Evolutionary conservation across 2,797 vertebrate genomes (phyloP), one percentile per base, ranked within the genome.

Genomic region (Cossypha heuglini): DNA sequence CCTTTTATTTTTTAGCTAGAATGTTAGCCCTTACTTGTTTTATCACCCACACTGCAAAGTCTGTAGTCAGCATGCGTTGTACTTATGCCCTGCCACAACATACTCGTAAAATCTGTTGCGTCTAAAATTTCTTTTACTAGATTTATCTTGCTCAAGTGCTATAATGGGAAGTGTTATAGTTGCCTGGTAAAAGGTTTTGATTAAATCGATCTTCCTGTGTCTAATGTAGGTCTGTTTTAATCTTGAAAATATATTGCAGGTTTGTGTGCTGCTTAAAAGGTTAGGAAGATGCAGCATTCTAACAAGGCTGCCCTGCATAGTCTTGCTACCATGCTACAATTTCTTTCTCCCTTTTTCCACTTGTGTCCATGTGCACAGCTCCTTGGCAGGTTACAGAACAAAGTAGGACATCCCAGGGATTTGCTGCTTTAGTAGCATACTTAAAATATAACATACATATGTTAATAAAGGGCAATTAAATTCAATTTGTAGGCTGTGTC

Each of bases 271-370:
- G 13, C 37, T 82, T 73, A 45, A 66, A 67, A 85, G 21, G 7
- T 73, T 73, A 85, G 59, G 63, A 76, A n/a, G 19, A 35, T 62
- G 24, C 31, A 78, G 14, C 24, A 19, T 83, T 63, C 24, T 67
- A n/a, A 49, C n/a, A 92, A 64, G 64, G 25, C n/a, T 81, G 16
- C 40, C 25, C 19, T 52, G 24, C 31, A 10, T 6, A 54, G 31
- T 35, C 17, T 79, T 68, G 33, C 28, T 6, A 31, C 1, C 2
- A 45, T 1, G 0, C 26, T 49, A 1, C 0, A 0, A 10, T 46
- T 67, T 46, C 35, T 49, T 67, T 51, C 15, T 57, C 14, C 4
- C 10, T 35, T 68, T 90, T 79, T 61, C 62, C 26, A 12, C 4
- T 3, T 12, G 26, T 6, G 9, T 69, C 58, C 33, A 9, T 42